These are phyloP conservation scores for Pandemis cinnamomeana DNA, from an alignment of 2,888 invertebrate genomes.

Conservation along the genomic window DNA sequence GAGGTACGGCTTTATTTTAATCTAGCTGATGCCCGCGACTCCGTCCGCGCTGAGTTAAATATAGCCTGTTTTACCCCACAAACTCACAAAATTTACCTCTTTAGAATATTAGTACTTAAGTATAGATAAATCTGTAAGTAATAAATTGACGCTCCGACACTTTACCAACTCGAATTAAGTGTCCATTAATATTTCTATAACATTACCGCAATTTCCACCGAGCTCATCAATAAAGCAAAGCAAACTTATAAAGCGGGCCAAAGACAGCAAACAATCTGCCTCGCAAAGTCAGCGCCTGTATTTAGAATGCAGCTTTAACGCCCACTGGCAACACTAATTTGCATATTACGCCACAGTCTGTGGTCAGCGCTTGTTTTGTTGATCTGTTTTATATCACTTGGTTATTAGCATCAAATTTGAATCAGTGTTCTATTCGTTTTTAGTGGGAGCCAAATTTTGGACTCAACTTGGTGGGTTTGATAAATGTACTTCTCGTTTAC, in stretches of 20 bases:
- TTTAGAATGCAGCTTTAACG: constrained; percentile 35
- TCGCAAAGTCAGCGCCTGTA: constrained; percentile 46
- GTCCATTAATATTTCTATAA: constrained; percentile 27
- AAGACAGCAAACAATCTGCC: constrained; percentile 48
- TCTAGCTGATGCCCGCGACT: too few relatives aligned
- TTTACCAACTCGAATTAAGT: not conserved
- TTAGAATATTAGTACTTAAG: too few relatives aligned
- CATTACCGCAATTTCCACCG: constrained; percentile 47
- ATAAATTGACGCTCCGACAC: not conserved
- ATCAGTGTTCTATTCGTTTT: not conserved
- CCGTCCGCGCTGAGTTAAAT: not conserved
- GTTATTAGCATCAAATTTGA: constrained; percentile 16
- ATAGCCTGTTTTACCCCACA: not conserved
- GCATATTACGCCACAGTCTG: constrained; percentile 48
- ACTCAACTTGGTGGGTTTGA: too few relatives aligned
- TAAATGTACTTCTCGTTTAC: too few relatives aligned
- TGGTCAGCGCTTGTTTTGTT: constrained; percentile 46
- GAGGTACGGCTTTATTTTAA: too few relatives aligned
- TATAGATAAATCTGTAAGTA: not conserved
- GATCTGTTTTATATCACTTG: constrained; percentile 19
- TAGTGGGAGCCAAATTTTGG: too few relatives aligned
- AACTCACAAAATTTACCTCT: too few relatives aligned
- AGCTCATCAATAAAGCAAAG: constrained; percentile 59
- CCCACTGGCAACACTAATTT: constrained; percentile 46
- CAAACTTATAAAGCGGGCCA: constrained; percentile 54